A percentile compares a stretch with the other conserved stretches of the same genome.
Evolutionary conservation across 1,140 invertebrate genomes (phyloP).

Genomic region (Drosophila asahinai): DNA sequence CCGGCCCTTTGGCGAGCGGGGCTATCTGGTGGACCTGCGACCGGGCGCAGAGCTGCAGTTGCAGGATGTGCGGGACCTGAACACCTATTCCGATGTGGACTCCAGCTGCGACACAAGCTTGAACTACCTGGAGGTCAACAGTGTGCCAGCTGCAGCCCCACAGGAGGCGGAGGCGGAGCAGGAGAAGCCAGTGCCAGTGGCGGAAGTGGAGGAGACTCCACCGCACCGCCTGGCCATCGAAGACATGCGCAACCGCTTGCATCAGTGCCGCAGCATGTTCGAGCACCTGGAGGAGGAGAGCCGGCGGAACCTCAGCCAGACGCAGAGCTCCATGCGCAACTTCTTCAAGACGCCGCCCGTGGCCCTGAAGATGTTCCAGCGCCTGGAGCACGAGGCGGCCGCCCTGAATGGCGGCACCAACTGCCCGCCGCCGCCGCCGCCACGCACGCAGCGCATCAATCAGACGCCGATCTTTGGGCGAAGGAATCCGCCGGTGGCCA

Average conservation of each 20-base stretch:
- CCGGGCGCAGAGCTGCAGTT: conserved; percentile 72
- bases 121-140: conserved; percentile 79
- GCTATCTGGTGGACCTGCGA: conserved; percentile 77
- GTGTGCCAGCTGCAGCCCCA: background rate
- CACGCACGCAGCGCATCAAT: conserved; percentile 75
- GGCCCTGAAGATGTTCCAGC: conserved; percentile 79
- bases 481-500: conserved; percentile 23
- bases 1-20: conserved; percentile 78
- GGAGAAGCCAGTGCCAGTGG: background rate
- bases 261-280: conserved; percentile 78
- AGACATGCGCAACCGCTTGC: conserved; percentile 73
- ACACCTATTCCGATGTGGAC: conserved; percentile 84
- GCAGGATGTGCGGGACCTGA: conserved; percentile 78
- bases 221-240: conserved; percentile 61
- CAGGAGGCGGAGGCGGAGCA: background rate
- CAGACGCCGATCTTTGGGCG: conserved; percentile 82
- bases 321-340: conserved; percentile 76
- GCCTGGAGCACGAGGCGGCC: conserved; percentile 68
- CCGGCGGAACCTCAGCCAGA: conserved; percentile 67
- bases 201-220: conserved; percentile 1
- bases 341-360: conserved; percentile 81
- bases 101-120: conserved; percentile 84
- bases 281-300: conserved; percentile 77
- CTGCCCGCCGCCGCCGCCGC: conserved; percentile 7
- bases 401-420: conserved; percentile 36